Conservation (phyloP, 2,888 invertebrate genomes). For the Thera britannica region DNA sequence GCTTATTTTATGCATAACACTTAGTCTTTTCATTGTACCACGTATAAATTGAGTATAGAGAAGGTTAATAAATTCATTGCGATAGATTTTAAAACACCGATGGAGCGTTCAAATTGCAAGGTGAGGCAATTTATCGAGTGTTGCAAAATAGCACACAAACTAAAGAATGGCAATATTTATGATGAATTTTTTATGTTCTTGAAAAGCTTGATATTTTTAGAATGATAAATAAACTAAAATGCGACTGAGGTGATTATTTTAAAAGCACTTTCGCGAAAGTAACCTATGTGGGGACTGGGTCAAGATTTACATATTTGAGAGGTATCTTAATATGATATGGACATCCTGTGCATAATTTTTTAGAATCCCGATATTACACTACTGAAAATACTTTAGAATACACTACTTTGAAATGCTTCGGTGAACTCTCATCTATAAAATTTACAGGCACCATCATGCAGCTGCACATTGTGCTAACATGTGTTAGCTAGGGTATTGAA, state of each 20-base stretch:
- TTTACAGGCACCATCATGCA: neutral
- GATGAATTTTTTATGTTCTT: slow-evolving; percentile 20
- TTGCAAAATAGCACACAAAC: slow-evolving; percentile 45
- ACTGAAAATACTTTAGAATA: neutral
- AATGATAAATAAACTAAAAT: neutral
- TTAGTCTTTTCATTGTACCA: too few species aligned
- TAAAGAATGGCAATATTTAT: slow-evolving; percentile 39
- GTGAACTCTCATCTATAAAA: neutral
- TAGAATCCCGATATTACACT: too few species aligned
- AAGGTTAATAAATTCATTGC: slow-evolving; percentile 36
- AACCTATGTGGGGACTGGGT: slow-evolving; percentile 15
- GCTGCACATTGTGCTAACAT: slow-evolving; percentile 8
- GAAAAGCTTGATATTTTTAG: neutral
- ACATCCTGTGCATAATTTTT: neutral
- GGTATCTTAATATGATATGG: neutral
- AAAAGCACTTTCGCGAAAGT: slow-evolving; percentile 13
- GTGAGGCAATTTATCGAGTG: slow-evolving; percentile 43
- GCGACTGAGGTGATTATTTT: slow-evolving; percentile 10
- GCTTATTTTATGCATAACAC: too few species aligned
- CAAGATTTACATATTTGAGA: slow-evolving; percentile 17
- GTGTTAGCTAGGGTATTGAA: neutral
- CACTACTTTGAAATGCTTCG: neutral
- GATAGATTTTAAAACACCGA: slow-evolving; percentile 35
- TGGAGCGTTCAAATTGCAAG: slow-evolving; percentile 34
- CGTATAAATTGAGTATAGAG: slow-evolving; percentile 19